Evolutionary conservation across 1,140 invertebrate genomes (phyloP), one percentile per base, ranked within the genome.

Genomic region (Meloidogyne hapla): DNA sequence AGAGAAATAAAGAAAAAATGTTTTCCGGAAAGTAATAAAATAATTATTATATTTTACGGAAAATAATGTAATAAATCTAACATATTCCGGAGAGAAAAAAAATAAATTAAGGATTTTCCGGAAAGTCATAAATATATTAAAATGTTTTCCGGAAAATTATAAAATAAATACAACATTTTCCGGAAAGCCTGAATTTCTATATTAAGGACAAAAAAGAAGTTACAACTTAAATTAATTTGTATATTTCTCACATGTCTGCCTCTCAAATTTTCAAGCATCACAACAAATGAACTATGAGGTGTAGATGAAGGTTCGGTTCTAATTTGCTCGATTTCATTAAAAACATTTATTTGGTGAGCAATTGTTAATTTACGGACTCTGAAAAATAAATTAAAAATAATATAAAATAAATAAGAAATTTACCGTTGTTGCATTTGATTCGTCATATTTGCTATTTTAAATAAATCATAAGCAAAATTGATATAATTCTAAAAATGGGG

Each of bases 381-480:
- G 18, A 25, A 13, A n/a, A n/a, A n/a, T n/a, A n/a, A n/a, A n/a
- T n/a, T n/a, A n/a, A n/a, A n/a, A n/a, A n/a, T n/a, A n/a, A n/a
- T n/a, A n/a, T n/a, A n/a, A n/a, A n/a, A n/a, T n/a, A n/a, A n/a
- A n/a, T n/a, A n/a, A n/a, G n/a, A n/a, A n/a, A n/a, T n/a, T n/a
- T n/a, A n/a, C n/a, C 71, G 21, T 33, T 73, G 71, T 15, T 73
- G 71, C 12, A 56, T 73, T 64, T 64, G 9, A 28, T n/a, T 63
- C 56, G 1, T 64, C 21, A 68, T 25, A 40, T 76, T 77, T 25
- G 64, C 48, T 13, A 77, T 38, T 77, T 78, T 78, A 21, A 77
- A 63, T 9, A 78, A 79, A n/a, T 78, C 67, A 42, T 63, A 78
- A 18, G 61, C 56, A 64, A 42, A 78, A 48, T 69, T 78, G 42